Percentiles rank a stretch among this genome's conserved stretches.
These are phyloP conservation scores for Clinocottus analis DNA, from an alignment of 2,113 vertebrate genomes.

Conservation along the genomic window DNA sequence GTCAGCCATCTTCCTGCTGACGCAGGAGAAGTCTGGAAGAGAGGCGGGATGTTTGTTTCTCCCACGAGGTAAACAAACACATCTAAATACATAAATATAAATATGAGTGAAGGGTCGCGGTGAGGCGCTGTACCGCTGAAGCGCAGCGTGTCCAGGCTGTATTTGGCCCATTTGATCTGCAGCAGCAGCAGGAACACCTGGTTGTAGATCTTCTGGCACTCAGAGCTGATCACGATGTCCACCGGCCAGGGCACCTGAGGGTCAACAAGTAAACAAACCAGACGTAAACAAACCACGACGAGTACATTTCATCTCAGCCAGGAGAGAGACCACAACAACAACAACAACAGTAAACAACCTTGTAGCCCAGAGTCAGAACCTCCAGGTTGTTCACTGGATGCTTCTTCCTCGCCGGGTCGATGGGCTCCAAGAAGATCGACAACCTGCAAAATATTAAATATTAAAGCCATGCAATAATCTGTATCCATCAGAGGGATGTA, in stretches of 20 bases:
- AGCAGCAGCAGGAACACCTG: slow-evolving; percentile 96
- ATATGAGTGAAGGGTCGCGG: too few species aligned
- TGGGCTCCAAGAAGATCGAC: slow-evolving; percentile 91
- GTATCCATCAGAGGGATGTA: too few species aligned
- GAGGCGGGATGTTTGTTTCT: too few species aligned
- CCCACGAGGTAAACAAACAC: too few species aligned
- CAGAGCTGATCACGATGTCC: slow-evolving; percentile 97
- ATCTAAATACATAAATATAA: too few species aligned
- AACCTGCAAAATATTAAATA: slow-evolving; percentile 78
- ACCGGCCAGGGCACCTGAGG: slow-evolving; percentile 98
- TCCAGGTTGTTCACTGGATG: slow-evolving; percentile 95
- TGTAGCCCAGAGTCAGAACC: slow-evolving; percentile 94
- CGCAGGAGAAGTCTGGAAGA: slow-evolving; percentile 85
- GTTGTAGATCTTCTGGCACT: slow-evolving; percentile 99
- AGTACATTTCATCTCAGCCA: too few species aligned
- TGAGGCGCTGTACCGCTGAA: slow-evolving; percentile 98
- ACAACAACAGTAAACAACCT: slow-evolving; percentile 78
- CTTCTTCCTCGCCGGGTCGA: slow-evolving; percentile 92
- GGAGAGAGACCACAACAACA: too few species aligned
- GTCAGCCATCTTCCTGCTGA: slow-evolving; percentile 83
- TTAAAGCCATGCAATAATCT: too few species aligned
- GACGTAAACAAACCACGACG: too few species aligned
- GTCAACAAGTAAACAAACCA: too few species aligned
- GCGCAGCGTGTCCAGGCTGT: slow-evolving; percentile 94
- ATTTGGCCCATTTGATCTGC: slow-evolving; percentile 99